These are phyloP conservation scores for Glyptemys insculpta DNA, from an alignment of 2,797 vertebrate genomes.

Conservation along the genomic window DNA sequence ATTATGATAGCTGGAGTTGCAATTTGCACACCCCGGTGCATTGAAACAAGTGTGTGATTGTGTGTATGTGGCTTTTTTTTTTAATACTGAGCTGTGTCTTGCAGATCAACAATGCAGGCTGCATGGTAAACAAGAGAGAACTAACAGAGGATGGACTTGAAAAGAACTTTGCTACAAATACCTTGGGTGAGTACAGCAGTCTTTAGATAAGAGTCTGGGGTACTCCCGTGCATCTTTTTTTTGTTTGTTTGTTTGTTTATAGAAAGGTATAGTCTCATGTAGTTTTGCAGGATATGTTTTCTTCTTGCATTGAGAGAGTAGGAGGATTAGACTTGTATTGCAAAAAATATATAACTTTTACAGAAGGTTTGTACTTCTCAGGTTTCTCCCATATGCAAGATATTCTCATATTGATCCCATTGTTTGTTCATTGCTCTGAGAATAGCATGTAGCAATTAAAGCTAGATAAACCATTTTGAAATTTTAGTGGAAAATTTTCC, in stretches of 20 bases:
- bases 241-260: background rate
- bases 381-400: background rate
- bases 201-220: background rate
- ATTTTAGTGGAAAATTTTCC: background rate
- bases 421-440: background rate
- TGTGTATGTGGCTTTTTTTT: background rate
- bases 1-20: background rate
- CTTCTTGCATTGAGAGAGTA: background rate
- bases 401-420: background rate
- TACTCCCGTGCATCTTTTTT: rapidly evolving
- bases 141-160: slow-evolving; percentile 88
- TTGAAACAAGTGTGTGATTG: background rate
- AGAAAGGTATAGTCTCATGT: background rate
- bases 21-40: background rate
- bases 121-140: slow-evolving; percentile 90
- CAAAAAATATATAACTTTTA: background rate
- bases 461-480: slow-evolving; percentile 2
- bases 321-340: background rate
- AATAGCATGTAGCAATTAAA: background rate
- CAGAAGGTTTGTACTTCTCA: background rate
- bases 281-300: background rate
- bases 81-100: slow-evolving; percentile 38
- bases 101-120: slow-evolving; percentile 91
- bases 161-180: slow-evolving; percentile 92
- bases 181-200: slow-evolving; percentile 81